Percentiles rank a stretch among this genome's conserved stretches.
phyloP scores from a whole-genome alignment of 2,888 invertebrate genomes.

The Leptinotarsa haldemani region DNA sequence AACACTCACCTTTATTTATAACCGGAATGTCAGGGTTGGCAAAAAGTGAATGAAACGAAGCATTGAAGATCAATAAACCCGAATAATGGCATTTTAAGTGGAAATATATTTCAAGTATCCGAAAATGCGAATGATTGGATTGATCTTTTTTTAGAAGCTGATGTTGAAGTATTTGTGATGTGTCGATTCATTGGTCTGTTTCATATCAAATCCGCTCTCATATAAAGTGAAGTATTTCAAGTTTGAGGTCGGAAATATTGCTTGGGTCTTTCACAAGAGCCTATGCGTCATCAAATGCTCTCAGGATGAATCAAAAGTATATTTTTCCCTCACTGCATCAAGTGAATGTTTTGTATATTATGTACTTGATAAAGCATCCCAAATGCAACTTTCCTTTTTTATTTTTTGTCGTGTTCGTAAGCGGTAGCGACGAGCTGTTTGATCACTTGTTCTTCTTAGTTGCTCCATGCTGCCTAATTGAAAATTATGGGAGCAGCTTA shows the following conservation, averaged over 20 bases:
- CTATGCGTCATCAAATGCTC: not conserved
- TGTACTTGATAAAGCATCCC: too few species aligned
- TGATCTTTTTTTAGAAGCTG: slow-evolving; percentile 7
- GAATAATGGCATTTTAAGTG: not conserved
- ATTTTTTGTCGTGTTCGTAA: too few species aligned
- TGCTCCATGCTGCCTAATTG: too few species aligned
- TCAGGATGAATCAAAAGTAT: too few species aligned
- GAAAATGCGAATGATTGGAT: slow-evolving; percentile 6
- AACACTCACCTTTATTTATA: slow-evolving; percentile 12
- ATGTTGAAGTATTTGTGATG: not conserved
- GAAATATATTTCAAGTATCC: not conserved
- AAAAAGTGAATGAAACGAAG: not conserved
- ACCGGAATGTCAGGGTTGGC: slow-evolving; percentile 10
- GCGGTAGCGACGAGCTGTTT: too few species aligned
- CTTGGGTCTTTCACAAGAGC: not conserved
- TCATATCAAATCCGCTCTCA: not conserved
- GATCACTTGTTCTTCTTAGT: too few species aligned
- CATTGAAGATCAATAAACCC: slow-evolving; percentile 1
- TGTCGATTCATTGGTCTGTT: slow-evolving; percentile 10
- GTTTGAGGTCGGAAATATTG: not conserved
- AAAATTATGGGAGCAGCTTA: too few species aligned
- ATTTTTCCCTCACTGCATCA: too few species aligned
- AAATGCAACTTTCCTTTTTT: too few species aligned
- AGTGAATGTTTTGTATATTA: too few species aligned
- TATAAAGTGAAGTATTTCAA: slow-evolving; percentile 2